Evolutionary conservation across 1,140 invertebrate species (phyloP), one percentile per base, ranked within the genome.

Genomic region (Rhyzopertha dominica): DNA sequence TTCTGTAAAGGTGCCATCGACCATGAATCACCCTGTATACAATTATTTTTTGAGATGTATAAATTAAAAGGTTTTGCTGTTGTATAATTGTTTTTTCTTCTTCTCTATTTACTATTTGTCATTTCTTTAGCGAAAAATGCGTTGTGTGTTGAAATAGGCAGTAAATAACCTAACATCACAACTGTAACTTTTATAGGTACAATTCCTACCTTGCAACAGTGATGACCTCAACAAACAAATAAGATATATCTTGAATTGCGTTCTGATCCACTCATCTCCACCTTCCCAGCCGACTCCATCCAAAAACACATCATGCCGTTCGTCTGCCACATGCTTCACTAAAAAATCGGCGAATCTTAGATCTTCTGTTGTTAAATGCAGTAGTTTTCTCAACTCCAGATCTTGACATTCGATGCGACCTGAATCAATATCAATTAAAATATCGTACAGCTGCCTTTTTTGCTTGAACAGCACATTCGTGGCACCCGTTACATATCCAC

Each of bases 391-490:
- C 19, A 99, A 67, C 40, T 92, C 84, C 32, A 82, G 69, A 72
- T 96, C 90, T 43, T 82, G 77, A 13, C 91, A 87, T 63, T 98
- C 93, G 60, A 98, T 84, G 62, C 86, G 82, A 31, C 82, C 82
- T 57, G 83, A 84, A 61, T 90, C 87, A 62, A 95, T 84, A 71
- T 95, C 94, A 8, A 99, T 78, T 36, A 98, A 70, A 20, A 93
- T 85, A 74, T 99, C 95, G 58, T 91, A 87, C 4, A 96, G 68
- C 60, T 95, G 87, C 45, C 85, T 81, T 62, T 95, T 95, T 61
- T 97, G 94, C 67, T 94, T 93, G 62, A 98, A 99, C 5, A 99
- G 72, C 12, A 96, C 84, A 78, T 99, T 99, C 24, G 95, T 97
- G 5, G 95, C 95, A 34, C 96, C 96, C 49, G 97, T 87, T 24